These are phyloP conservation scores for Psix sp. DNA, from an alignment of 1,140 invertebrate species.

Conservation along the genomic window DNA sequence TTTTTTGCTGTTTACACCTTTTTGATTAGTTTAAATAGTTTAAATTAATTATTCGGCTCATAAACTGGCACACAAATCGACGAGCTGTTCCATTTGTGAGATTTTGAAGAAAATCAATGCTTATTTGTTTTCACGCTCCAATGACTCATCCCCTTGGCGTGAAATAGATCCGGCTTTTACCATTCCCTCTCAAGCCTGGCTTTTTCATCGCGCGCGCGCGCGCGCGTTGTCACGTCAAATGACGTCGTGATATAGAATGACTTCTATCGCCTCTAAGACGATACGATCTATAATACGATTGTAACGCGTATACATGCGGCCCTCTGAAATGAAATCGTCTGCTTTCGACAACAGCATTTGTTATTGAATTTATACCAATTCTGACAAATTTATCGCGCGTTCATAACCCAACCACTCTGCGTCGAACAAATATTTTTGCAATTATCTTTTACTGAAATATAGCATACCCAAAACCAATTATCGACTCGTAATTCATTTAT, in stretches of 20 bases:
- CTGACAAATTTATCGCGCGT: slow-evolving; percentile 48
- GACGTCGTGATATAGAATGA: slow-evolving; percentile 58
- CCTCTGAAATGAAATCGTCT: slow-evolving; percentile 46
- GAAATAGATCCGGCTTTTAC: slow-evolving; percentile 60
- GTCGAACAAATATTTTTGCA: background rate
- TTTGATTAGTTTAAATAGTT: no score
- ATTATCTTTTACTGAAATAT: background rate
- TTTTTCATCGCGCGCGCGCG: slow-evolving; percentile 7
- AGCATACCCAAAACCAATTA: no score
- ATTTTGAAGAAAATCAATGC: slow-evolving; percentile 65
- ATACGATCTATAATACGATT: slow-evolving; percentile 62
- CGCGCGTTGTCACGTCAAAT: slow-evolving; percentile 54
- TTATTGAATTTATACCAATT: slow-evolving; percentile 51
- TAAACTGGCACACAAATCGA: slow-evolving; percentile 25
- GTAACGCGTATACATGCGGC: slow-evolving; percentile 55
- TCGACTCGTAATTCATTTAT: no score
- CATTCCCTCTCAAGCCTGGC: slow-evolving; percentile 39
- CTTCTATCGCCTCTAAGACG: slow-evolving; percentile 56
- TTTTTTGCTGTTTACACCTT: no score
- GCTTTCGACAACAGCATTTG: slow-evolving; percentile 46
- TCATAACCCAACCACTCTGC: background rate
- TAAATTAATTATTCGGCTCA: slow-evolving; percentile 38
- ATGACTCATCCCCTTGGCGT: slow-evolving; percentile 60
- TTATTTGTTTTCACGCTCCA: slow-evolving; percentile 65
- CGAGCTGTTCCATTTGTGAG: slow-evolving; percentile 35